Evolutionary conservation across 2,888 invertebrate genomes (phyloP), one percentile per base, ranked within the genome.

Genomic region (Spisula solida): DNA sequence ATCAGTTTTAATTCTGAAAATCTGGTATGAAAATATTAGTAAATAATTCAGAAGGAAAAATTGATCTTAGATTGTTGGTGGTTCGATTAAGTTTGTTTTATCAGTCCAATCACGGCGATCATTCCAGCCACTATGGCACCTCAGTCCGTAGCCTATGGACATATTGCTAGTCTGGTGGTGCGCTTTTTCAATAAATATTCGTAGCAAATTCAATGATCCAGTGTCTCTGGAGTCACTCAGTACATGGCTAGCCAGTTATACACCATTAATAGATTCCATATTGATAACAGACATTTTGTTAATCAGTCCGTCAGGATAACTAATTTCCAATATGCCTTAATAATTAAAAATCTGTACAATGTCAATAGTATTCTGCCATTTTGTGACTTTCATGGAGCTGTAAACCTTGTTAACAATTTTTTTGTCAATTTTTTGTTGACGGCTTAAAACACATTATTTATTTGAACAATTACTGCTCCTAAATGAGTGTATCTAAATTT

Each of bases 331-430:
- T 75, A 31, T 31, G 75, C 31, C 34, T 75, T 34, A 31, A 75
- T 75, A 75, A 75, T 75, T 75, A 75, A 75, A 31, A 34, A 75
- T 66, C 60, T 66, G 60, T n/a, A 66, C n/a, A 66, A n/a, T 66
- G 25, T 66, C 60, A 66, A 25, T 25, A 66, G n/a, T 66, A 41
- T 66, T 20, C n/a, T 25, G 60, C 25, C 60, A 66, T 25, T 66
- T 25, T n/a, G 25, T 66, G 60, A 25, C 25, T 66, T n/a, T 66
- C 0, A 66, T 25, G n/a, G 60, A 12, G 60, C 25, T 66, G 25
- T 66, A 66, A n/a, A n/a, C 8, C 0, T n/a, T 66, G 10, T 25
- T 25, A 25, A 25, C 60, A 25, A 66, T 66, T 66, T 25, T n/a
- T n/a, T 25, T 10, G 25, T n/a, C 10, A 10, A 25, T 25, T 66